These are phyloP conservation scores for Bucorvus abyssinicus DNA, from an alignment of 2,797 vertebrate species.

Conservation along the genomic window DNA sequence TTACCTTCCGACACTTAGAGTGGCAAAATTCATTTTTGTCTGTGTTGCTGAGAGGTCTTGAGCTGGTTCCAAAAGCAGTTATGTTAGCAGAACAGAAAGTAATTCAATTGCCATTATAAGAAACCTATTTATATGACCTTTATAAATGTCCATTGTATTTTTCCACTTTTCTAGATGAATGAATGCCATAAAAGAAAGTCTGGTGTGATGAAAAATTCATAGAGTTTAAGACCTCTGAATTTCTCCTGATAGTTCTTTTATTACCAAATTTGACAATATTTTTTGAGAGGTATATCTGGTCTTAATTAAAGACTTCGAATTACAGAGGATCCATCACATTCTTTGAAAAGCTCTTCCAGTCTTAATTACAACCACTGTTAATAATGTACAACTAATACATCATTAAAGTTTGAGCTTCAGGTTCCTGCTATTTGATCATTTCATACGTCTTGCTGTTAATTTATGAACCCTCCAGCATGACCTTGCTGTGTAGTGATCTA, in stretches of 20 bases:
- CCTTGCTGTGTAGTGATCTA: not conserved
- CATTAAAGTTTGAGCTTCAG: constrained; percentile 28
- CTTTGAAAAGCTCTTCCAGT: constrained; percentile 9
- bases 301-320: constrained; percentile 34
- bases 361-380: constrained; percentile 47
- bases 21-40: not conserved
- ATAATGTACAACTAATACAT: constrained; percentile 42
- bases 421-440: constrained; percentile 23
- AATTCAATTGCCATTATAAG: constrained; percentile 16
- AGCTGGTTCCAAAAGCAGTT: not conserved
- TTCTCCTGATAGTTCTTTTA: constrained; percentile 2
- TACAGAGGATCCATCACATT: constrained; percentile 11
- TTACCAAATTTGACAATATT: not conserved
- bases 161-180: constrained; percentile 34
- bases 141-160: constrained; percentile 32
- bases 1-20: not conserved
- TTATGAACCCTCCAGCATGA: not conserved
- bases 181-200: not conserved
- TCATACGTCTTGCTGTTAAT: constrained; percentile 3
- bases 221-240: constrained; percentile 9
- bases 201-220: constrained; percentile 41
- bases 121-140: constrained; percentile 44
- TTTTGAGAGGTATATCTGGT: not conserved
- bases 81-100: not conserved
- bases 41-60: not conserved